These are phyloP conservation scores for Pseudobourletiella spinata DNA, from an alignment of 1,140 invertebrate species.

Conservation along the genomic window DNA sequence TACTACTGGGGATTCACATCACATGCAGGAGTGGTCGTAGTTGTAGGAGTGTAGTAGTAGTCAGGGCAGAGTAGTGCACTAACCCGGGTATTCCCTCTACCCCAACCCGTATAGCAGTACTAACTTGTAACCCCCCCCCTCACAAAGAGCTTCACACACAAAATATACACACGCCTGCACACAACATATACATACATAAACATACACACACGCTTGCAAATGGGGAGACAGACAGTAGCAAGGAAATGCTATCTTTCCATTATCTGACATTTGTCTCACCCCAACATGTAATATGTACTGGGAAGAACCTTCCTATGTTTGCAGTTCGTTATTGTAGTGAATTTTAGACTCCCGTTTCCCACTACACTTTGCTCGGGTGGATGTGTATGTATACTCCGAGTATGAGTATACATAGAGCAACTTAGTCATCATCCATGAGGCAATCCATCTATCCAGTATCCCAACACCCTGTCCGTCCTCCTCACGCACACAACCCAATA, in stretches of 20 bases:
- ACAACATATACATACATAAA: background rate
- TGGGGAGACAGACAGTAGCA: background rate
- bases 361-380: too few species aligned
- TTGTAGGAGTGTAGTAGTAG: too few species aligned
- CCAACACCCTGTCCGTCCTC: conserved; percentile 5
- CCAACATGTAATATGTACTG: too few species aligned
- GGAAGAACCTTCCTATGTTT: too few species aligned
- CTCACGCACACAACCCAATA: too few species aligned
- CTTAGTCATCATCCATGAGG: conserved; percentile 7
- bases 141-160: background rate
- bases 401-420: too few species aligned
- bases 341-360: too few species aligned
- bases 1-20: conserved; percentile 34
- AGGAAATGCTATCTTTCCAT: conserved; percentile 1
- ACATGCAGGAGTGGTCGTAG: conserved; percentile 10
- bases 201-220: background rate
- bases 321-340: too few species aligned
- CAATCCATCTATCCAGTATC: conserved; percentile 23
- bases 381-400: background rate
- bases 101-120: background rate
- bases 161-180: background rate
- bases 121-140: background rate
- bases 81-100: conserved; percentile 18
- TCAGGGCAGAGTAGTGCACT: too few species aligned
- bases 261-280: conserved; percentile 6